Base-by-base conservation (phyloP, 2,113 vertebrate genomes). In the Erythrocebus patas region DNA sequence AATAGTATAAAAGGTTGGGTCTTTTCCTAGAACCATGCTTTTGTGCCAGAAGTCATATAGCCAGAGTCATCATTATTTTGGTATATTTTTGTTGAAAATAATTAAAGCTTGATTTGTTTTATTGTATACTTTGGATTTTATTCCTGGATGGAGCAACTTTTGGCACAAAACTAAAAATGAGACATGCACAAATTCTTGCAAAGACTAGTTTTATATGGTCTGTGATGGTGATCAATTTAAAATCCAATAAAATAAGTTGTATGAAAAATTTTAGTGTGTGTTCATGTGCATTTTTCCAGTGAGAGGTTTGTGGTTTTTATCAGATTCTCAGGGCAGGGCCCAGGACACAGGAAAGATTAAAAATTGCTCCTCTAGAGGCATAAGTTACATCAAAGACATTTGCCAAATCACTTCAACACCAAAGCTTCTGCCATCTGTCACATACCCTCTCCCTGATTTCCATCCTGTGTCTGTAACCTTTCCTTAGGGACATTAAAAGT, bases 91-190 rank as follows among this genome's bases (percentile, higher is more conserved):
- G 78, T 92, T 48, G 40, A 76, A 91, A 90, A 70, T 87, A 91
- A 78, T 75, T 78, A 57, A 96, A 92, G 32, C 85, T 86, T 91
- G 23, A 1, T 76, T 95, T 93, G 38, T 89, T 80, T 72, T 81
- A 85, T 76, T 94, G n/a, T 35, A 35, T 89, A 64, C 38, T 92
- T 82, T 83, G 70, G 59, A 93, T 85, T 92, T 97, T 81, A 55
- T 88, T 95, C 66, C 95, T 95, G 66, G 64, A 73, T 68, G 14
- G 43, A 92, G 59, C 66, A 85, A 48, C 84, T 80, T 91, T 85
- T 89, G 88, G 83, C 64, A 57, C 32, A 82, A 48, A 92, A 45
- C 23, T 86, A 52, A 92, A 95, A 82, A 48, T 50, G 17, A 61
- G 81, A 92, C 87, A n/a, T 86, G 38, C 2, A 81, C 22, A 55